Conservation (phyloP, 2,113 vertebrate genomes). For the Sigmodon hispidus region DNA sequence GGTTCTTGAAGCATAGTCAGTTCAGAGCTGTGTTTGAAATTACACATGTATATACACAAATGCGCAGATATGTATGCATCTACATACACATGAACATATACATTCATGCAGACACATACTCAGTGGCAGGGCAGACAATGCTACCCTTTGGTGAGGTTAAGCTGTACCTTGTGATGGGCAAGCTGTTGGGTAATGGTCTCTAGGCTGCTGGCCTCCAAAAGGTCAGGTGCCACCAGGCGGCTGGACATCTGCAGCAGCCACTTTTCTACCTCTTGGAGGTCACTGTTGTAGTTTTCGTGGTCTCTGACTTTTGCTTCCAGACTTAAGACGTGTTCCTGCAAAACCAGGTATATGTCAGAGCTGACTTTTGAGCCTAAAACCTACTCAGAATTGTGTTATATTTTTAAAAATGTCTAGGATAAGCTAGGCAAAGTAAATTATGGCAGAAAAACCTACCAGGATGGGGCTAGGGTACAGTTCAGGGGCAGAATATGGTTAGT, state of each 20-base stretch:
- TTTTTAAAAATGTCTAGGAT: background rate
- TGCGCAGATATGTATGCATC: rapidly evolving
- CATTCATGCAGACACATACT: background rate
- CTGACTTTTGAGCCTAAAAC: background rate
- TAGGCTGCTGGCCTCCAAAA: slow-evolving; percentile 89
- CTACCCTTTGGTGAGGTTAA: rapidly evolving
- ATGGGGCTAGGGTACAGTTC: background rate
- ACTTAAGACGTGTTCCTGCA: slow-evolving; percentile 88
- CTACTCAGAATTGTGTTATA: background rate
- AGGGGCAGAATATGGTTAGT: background rate
- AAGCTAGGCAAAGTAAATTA: background rate
- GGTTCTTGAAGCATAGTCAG: background rate
- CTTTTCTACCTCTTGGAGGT: slow-evolving; percentile 96
- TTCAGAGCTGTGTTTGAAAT: background rate
- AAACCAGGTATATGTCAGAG: background rate
- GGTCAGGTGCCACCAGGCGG: slow-evolving; percentile 93
- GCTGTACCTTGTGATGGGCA: slow-evolving; percentile 94
- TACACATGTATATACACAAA: background rate
- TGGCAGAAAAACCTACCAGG: background rate
- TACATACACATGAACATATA: background rate
- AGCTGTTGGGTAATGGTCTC: slow-evolving; percentile 96
- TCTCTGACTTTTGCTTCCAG: slow-evolving; percentile 93
- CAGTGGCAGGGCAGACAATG: rapidly evolving
- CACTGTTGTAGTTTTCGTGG: slow-evolving; percentile 94
- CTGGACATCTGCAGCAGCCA: slow-evolving; percentile 98